Percentiles rank a stretch among this genome's conserved stretches.
Conservation (phyloP, 2,888 invertebrate genomes). For the Dendrolimus pini region DNA sequence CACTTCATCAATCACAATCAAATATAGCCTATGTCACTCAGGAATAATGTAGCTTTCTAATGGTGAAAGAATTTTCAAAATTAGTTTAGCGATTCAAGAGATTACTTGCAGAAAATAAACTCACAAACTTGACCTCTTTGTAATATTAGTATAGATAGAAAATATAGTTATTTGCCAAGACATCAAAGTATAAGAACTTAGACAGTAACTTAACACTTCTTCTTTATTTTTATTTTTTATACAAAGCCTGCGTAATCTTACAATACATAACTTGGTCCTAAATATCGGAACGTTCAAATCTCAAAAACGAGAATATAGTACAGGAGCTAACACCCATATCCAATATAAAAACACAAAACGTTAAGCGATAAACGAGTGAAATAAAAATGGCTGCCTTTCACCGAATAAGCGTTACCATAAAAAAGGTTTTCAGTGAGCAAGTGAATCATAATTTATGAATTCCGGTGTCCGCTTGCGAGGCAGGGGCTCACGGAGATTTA, state of each 20-base stretch:
- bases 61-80: too few species aligned
- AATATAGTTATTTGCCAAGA: too few species aligned
- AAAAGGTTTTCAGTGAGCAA: constrained; percentile 76
- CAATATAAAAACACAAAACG: constrained; percentile 36
- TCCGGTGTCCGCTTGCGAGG: constrained; percentile 58
- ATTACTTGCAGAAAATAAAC: too few species aligned
- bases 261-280: not conserved
- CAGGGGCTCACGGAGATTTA: constrained; percentile 56
- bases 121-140: too few species aligned
- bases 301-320: constrained; percentile 14
- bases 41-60: too few species aligned
- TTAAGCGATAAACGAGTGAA: constrained; percentile 58
- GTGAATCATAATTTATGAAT: constrained; percentile 77
- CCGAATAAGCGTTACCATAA: constrained; percentile 72
- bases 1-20: too few species aligned
- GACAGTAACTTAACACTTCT: not conserved
- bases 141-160: too few species aligned
- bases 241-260: too few species aligned
- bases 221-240: not conserved
- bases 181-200: too few species aligned
- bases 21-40: too few species aligned
- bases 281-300: constrained; percentile 1
- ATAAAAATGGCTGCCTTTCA: constrained; percentile 66
- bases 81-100: too few species aligned
- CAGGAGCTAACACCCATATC: constrained; percentile 15